Base-by-base conservation (phyloP, 2,113 vertebrate genomes). In the Chloropsis cyanopogon region DNA sequence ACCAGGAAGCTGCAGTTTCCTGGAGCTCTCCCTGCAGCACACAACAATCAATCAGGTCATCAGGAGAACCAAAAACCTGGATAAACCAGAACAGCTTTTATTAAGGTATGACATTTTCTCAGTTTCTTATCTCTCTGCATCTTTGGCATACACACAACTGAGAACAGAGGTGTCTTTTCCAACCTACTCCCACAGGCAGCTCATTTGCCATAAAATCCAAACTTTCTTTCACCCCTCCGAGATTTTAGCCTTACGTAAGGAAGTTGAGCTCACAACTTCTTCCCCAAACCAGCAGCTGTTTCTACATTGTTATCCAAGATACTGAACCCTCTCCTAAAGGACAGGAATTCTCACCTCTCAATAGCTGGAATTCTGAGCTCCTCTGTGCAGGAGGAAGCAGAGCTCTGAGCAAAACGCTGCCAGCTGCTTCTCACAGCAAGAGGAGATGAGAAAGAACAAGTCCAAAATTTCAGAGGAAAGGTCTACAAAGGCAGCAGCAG, bases 91-190 rank as follows among this genome's bases (percentile, higher is more conserved):
- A 39, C 16, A 81, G 79, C 59, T 86, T 93, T 77, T 54, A 82
- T 73, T 76, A 86, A 95, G 79, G 63, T 61, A 64, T 72, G 70
- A 77, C 86, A 91, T 87, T 57, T 92, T 82, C 90, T 92, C 69
- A 89, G 87, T 60, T 95, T 61, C 86, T 90, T 86, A 56, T 86
- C 82, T 85, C 91, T 61, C 90, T 53, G 47, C 46, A 90, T 85
- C 82, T 88, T 56, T 93, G 79, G 93, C 76, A 78, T n/a, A 50
- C 33, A 31, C 64, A 64, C 37, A 91, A 28, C 66, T 64, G 82
- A 92, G 92, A 86, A 78, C 28, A 76, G 86, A 93, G 84, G 82
- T 80, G 75, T 75, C 68, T 93, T 78, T 66, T 86, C 90, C 96
- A 95, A 80, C 85, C 79, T 80, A 66, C 90, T 93, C 87, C 82